Evolutionary conservation across 2,113 vertebrate genomes (phyloP).

Genomic region (Passerina amoena): DNA sequence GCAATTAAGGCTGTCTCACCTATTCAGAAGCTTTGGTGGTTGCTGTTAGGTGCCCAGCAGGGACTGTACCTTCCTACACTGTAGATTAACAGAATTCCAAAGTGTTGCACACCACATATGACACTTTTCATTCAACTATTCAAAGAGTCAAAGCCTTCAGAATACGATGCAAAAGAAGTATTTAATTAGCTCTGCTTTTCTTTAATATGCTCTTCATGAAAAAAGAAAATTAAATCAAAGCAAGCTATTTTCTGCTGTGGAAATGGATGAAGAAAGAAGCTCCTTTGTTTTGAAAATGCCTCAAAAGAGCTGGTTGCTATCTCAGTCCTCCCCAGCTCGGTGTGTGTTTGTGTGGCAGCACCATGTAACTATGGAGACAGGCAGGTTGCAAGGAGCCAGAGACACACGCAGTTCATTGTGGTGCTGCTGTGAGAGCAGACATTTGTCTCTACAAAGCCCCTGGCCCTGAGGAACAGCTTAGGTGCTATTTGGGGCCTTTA

Average conservation of each 20-base stretch:
- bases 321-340: not conserved
- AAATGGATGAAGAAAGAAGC: not conserved
- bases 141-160: not conserved
- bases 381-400: not conserved
- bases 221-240: not conserved
- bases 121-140: not conserved
- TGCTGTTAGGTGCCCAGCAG: not conserved
- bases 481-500: not conserved
- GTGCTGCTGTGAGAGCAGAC: not conserved
- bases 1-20: not conserved
- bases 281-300: slow-evolving; percentile 23
- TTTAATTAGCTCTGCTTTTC: slow-evolving; percentile 7
- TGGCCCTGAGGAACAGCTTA: not conserved
- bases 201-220: not conserved
- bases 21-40: not conserved
- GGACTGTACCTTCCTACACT: not conserved
- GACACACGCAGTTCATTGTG: not conserved
- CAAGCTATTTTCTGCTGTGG: not conserved
- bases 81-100: not conserved
- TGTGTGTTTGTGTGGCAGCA: not conserved
- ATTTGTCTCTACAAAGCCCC: not conserved
- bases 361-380: slow-evolving; percentile 42
- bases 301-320: slow-evolving; percentile 2
- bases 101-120: not conserved
- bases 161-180: not conserved